Evolutionary conservation across 2,888 invertebrate species (phyloP).

Genomic region (Andricus quercusramuli): DNA sequence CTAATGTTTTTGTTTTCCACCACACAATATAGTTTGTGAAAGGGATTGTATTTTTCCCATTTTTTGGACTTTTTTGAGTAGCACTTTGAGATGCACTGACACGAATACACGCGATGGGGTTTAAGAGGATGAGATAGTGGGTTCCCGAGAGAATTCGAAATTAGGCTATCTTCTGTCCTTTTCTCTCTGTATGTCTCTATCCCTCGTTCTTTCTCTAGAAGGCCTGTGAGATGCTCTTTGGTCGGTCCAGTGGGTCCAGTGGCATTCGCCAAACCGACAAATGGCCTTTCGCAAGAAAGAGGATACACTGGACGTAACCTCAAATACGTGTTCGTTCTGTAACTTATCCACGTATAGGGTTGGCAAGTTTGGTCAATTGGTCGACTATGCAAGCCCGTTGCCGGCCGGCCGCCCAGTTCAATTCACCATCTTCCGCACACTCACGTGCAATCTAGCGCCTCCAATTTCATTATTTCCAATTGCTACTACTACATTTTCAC

Average conservation of each 20-base stretch:
- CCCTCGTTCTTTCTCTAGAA: slow-evolving; percentile 31
- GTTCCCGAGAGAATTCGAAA: slow-evolving; percentile 55
- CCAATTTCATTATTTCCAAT: slow-evolving; percentile 13
- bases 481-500: not conserved
- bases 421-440: slow-evolving; percentile 16
- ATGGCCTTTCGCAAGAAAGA: slow-evolving; percentile 52
- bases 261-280: slow-evolving; percentile 54
- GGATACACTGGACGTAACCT: slow-evolving; percentile 45
- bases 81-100: slow-evolving; percentile 46
- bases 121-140: slow-evolving; percentile 52
- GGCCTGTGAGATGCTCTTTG: slow-evolving; percentile 45
- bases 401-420: not conserved
- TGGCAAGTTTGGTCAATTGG: slow-evolving; percentile 35
- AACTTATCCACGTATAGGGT: slow-evolving; percentile 48
- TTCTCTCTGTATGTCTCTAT: slow-evolving; percentile 33
- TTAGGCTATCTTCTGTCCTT: slow-evolving; percentile 49
- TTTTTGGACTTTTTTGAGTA: not conserved
- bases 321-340: slow-evolving; percentile 53
- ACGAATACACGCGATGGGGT: slow-evolving; percentile 51
- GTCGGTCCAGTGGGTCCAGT: slow-evolving; percentile 40
- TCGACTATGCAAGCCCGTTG: slow-evolving; percentile 1
- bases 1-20: not conserved
- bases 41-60: not conserved
- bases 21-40: not conserved
- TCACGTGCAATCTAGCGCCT: slow-evolving; percentile 26